These are phyloP conservation scores for Amblyjoppa proteus DNA, from an alignment of 2,888 invertebrate species.

Conservation along the genomic window DNA sequence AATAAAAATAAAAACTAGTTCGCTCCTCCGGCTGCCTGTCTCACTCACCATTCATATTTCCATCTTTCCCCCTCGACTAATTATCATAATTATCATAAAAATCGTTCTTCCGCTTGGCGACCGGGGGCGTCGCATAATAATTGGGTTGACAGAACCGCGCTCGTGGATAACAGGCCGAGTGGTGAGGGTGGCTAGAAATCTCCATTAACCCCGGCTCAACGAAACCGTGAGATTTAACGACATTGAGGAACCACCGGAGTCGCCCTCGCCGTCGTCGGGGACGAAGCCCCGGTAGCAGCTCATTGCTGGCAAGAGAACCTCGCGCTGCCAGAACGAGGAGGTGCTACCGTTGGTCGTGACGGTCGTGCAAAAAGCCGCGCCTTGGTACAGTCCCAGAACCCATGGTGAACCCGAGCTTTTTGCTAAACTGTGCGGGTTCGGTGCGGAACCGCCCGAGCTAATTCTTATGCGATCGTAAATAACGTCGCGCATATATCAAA, in stretches of 20 bases:
- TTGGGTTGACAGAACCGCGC: slow-evolving; percentile 55
- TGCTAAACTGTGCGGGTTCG: slow-evolving; percentile 69
- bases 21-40: background rate
- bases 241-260: slow-evolving; percentile 73
- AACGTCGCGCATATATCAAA: slow-evolving; percentile 83
- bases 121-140: slow-evolving; percentile 44
- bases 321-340: slow-evolving; percentile 11
- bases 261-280: slow-evolving; percentile 27
- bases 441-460: slow-evolving; percentile 76
- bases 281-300: slow-evolving; percentile 38
- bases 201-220: slow-evolving; percentile 74
- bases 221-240: slow-evolving; percentile 75
- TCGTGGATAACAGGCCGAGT: slow-evolving; percentile 22
- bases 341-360: slow-evolving; percentile 2
- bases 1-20: background rate
- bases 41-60: slow-evolving; percentile 39
- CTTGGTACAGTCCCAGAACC: slow-evolving; percentile 38
- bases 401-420: slow-evolving; percentile 66
- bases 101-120: slow-evolving; percentile 40
- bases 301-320: slow-evolving; percentile 46
- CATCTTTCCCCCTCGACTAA: slow-evolving; percentile 5
- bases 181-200: slow-evolving; percentile 52
- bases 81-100: slow-evolving; percentile 56
- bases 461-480: slow-evolving; percentile 84
- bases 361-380: slow-evolving; percentile 29